phyloP scores from a whole-genome alignment of 2,888 invertebrate species.

The Nephrotoma appendiculata region DNA sequence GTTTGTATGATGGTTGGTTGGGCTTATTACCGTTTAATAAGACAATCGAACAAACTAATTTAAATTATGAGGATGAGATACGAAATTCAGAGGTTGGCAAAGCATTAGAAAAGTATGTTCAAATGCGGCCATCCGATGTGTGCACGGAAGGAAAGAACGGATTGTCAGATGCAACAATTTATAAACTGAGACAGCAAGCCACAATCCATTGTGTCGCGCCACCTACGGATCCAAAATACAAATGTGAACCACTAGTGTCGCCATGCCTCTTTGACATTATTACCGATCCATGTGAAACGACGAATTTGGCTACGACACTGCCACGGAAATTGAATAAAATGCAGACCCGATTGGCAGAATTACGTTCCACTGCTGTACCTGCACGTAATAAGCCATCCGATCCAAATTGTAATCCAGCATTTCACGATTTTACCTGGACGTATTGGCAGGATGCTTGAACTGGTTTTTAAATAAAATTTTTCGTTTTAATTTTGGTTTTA shows the following conservation, averaged over 20 bases:
- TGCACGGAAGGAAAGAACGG: background rate
- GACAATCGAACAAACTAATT: conserved; percentile 18
- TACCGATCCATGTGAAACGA: conserved; percentile 37
- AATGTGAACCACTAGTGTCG: conserved; percentile 22
- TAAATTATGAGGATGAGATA: conserved; percentile 18
- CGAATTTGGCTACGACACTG: conserved; percentile 19
- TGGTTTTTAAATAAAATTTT: too few relatives aligned
- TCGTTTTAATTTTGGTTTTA: too few relatives aligned
- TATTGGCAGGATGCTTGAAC: conserved; percentile 36
- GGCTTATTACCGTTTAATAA: conserved; percentile 17
- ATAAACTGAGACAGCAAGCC: conserved; percentile 18
- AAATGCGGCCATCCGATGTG: conserved; percentile 11
- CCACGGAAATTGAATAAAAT: background rate
- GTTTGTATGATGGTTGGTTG: conserved; percentile 17
- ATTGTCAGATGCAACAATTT: conserved; percentile 13
- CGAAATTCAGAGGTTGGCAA: conserved; percentile 18
- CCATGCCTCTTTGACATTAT: conserved; percentile 37
- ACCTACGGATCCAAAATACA: background rate
- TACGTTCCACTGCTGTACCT: conserved; percentile 24
- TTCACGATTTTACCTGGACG: conserved; percentile 41
- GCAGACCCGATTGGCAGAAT: background rate
- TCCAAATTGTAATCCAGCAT: conserved; percentile 35
- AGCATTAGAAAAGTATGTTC: conserved; percentile 15
- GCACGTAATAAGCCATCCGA: conserved; percentile 34
- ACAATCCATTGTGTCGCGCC: conserved; percentile 17